Evolutionary conservation across 2,888 invertebrate genomes (phyloP), one percentile per base, ranked within the genome.

Genomic region (Scaptodrosophila latifasciaeformis): DNA sequence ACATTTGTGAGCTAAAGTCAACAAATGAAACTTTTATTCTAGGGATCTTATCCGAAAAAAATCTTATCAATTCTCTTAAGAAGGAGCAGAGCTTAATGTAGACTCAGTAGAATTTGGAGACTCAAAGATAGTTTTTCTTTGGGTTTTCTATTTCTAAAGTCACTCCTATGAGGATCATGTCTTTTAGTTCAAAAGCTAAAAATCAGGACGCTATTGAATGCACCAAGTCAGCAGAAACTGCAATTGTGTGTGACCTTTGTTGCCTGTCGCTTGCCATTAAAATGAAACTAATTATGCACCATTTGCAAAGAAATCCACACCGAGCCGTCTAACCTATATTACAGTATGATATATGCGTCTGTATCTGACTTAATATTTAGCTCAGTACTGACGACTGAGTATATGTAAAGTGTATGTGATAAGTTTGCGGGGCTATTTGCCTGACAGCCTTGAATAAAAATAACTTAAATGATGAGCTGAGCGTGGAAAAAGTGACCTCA

Each of bases 201-300:
- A n/a, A 13, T 31, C 2, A 13, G 31, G n/a, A 31, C n/a, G 31
- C 2, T 34, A 13, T n/a, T 13, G 10, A 13, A 45, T 13, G 19
- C 6, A 46, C n/a, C n/a, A 19, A 17, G 27, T 18, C n/a, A 34
- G 34, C 34, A 34, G 34, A 9, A 34, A 34, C 27, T 27, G 52
- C 66, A 56, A 72, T 67, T 77, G 74, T 75, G 70, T 72, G 78
- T 70, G 75, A 74, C 75, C 75, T 72, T 74, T 77, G 74, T 57
- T 56, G 75, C 58, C 68, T 75, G 67, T 70, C 65, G 70, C 68
- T 49, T 65, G 61, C 61, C 61, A 52, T 56, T 31, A 69, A 66
- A 76, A 70, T 74, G 70, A 56, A 72, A 70, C 72, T 72, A 74
- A 72, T 72, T 72, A 72, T 72, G 72, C 78, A 72, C 71, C 67